Percentiles rank a stretch among this genome's conserved stretches.
Evolutionary conservation across 1,140 invertebrate species (phyloP).

Genomic region (Caenorhabditis latens): DNA sequence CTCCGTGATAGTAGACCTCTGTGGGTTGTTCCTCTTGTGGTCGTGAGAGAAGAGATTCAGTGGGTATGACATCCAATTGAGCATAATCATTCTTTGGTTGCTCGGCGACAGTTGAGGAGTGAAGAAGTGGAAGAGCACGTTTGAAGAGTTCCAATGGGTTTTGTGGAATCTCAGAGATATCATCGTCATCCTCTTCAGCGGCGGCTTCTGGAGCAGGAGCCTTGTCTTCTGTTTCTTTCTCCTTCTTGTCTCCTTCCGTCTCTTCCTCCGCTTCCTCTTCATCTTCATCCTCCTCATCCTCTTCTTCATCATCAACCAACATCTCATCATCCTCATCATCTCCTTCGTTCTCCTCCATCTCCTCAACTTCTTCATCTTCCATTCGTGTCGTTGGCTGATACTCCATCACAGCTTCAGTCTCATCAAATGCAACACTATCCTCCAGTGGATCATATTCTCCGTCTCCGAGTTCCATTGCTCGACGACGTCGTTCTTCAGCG

Average conservation of each 20-base stretch:
- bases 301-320: background rate
- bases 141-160: conserved; percentile 44
- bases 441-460: conserved; percentile 20
- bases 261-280: conserved; percentile 8
- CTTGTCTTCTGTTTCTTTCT: background rate
- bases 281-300: conserved; percentile 26
- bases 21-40: conserved; percentile 23
- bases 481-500: background rate
- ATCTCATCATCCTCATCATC: conserved; percentile 40
- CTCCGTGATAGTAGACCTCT: conserved; percentile 64
- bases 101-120: conserved; percentile 32
- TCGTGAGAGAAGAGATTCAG: background rate
- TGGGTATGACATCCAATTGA: background rate
- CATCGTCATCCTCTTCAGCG: background rate
- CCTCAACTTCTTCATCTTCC: conserved; percentile 14
- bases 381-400: background rate
- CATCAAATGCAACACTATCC: background rate
- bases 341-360: background rate
- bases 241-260: background rate
- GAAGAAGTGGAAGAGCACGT: conserved; percentile 11
- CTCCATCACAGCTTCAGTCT: background rate
- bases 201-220: background rate
- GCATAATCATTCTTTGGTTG: conserved; percentile 37
- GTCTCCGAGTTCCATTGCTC: conserved; percentile 1
- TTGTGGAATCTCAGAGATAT: background rate